Percentiles rank a stretch among this genome's conserved stretches.
phyloP scores from a whole-genome alignment of 2,113 vertebrate genomes.

The Piaya cayana region DNA sequence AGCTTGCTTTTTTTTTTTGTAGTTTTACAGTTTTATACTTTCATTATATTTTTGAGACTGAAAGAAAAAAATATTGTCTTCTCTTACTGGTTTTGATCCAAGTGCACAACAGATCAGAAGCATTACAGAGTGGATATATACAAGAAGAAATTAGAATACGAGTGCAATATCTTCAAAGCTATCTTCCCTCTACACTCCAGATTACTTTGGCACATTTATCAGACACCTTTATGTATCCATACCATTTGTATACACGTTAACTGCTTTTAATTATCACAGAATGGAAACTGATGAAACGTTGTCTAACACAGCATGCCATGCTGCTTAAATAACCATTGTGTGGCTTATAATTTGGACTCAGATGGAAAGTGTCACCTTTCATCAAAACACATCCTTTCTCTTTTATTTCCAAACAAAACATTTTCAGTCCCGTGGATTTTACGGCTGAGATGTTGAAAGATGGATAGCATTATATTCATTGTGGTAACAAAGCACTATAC shows the following conservation, averaged over 20 bases:
- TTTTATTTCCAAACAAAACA: constrained; percentile 34
- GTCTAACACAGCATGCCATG: not conserved
- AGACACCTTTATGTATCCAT: not conserved
- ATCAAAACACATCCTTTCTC: not conserved
- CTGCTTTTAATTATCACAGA: not conserved
- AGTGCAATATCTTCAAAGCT: not conserved
- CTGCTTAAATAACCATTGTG: not conserved
- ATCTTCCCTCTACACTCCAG: not conserved
- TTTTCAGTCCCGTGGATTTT: constrained; percentile 21
- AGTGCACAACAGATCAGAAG: constrained; percentile 48
- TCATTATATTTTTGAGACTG: not conserved
- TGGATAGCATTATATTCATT: not conserved
- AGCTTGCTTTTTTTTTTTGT: not conserved
- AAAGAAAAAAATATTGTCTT: not conserved
- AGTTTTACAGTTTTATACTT: not conserved
- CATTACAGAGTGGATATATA: not conserved
- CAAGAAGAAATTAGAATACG: not conserved
- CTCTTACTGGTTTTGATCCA: constrained; percentile 28
- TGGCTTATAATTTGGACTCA: not conserved
- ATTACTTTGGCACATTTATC: not conserved
- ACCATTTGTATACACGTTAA: not conserved
- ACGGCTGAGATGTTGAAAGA: not conserved
- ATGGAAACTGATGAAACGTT: not conserved
- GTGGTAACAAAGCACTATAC: not conserved
- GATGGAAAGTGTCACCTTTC: not conserved